Base-by-base conservation (phyloP, 2,797 vertebrate genomes). In the Antennarius maculatus region DNA sequence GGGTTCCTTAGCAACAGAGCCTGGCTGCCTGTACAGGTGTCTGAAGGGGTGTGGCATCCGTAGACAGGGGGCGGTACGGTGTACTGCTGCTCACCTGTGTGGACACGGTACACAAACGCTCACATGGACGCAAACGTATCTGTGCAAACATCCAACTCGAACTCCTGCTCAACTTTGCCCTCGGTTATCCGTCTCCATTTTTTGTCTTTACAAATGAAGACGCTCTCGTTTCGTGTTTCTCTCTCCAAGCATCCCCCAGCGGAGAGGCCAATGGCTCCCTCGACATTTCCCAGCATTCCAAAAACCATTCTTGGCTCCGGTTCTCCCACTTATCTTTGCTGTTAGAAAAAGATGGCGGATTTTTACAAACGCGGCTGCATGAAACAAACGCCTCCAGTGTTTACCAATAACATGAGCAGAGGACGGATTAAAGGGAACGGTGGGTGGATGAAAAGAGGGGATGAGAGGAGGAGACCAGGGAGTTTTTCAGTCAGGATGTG, bases 1-100 rank as follows among this genome's bases (percentile, higher is more conserved):
- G 97, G 97, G 39, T 95, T 96, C 86, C 97, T 94, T 76, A 99
- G 93, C 54, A 99, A 95, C 87, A 99, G 92, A 7, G 97, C 96
- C 88, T 99, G 97, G 75, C 96, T 97, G 83, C 96, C 94, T 0
- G 95, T 92, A 69, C 97, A 99, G 92, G 93, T 97, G 87, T 99
- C 97, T 41, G 95, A 96, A 43, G 97, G 94, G 0, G 95, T 97
- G 92, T 98, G 97, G 54, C 97, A 98, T 77, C 97, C 95, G 5
- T 98, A 99, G 52, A 99, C 96, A 0, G 97, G 96, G 23, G 97
- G 96, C 52, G 97, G 96, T 61, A 98, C 94, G 0, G 96, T 93
- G 73, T 97, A 99, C 89, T 97, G 97, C 89, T 97, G 96, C 62
- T 98, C 97, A 59, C 93, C 97, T 98, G 85, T 52, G 46, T 34